These are phyloP conservation scores for Acleris emargana DNA, from an alignment of 2,888 invertebrate genomes.

Conservation along the genomic window DNA sequence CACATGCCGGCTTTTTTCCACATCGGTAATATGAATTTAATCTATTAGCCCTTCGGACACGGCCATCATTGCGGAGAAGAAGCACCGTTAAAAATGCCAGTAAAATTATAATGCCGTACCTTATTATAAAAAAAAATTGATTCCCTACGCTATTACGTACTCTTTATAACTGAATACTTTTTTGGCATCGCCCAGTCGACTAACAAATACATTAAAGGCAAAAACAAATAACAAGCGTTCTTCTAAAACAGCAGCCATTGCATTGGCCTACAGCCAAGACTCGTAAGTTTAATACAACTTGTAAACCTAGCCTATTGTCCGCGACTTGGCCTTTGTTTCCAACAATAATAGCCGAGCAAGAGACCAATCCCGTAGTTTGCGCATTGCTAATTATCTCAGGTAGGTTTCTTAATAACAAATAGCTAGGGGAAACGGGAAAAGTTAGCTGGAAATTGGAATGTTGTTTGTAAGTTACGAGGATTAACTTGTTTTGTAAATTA, in stretches of 20 bases:
- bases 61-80: too few species aligned
- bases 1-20: too few species aligned
- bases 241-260: conserved; percentile 18
- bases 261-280: conserved; percentile 26
- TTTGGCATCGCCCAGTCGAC: background rate
- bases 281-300: conserved; percentile 31
- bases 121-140: too few species aligned
- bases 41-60: too few species aligned
- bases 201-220: conserved; percentile 5
- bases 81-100: too few species aligned
- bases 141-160: too few species aligned
- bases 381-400: conserved; percentile 31
- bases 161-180: too few species aligned
- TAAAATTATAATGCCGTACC: too few species aligned
- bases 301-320: conserved; percentile 19
- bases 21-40: too few species aligned
- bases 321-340: conserved; percentile 31
- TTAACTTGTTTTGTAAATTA: too few species aligned
- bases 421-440: conserved; percentile 7
- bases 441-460: background rate
- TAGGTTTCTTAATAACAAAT: conserved; percentile 30
- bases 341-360: conserved; percentile 28
- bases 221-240: conserved; percentile 13
- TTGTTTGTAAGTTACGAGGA: too few species aligned
- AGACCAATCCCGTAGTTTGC: conserved; percentile 35